Evolutionary conservation across 2,888 invertebrate species (phyloP), one percentile per base, ranked within the genome.

Genomic region (Polyploca ridens): DNA sequence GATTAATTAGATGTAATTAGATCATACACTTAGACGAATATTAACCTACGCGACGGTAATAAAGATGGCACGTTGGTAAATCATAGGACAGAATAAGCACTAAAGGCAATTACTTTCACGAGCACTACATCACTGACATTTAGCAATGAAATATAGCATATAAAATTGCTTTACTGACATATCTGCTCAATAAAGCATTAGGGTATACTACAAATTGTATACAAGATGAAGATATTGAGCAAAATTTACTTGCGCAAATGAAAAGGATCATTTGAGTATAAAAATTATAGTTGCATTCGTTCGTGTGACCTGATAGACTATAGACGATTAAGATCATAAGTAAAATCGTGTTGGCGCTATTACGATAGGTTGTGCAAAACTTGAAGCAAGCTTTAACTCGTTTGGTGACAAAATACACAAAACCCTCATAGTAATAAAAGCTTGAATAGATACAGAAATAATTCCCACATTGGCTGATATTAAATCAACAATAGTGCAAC

Each of bases 261-360:
- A 54, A 54, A 54, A 54, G 54, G 54, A 54, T 54, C 54, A 54
- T 54, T 19, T 11, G 38, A 60, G 59, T 35, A 60, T 8, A 38
- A 60, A 60, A 73, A 67, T 46, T 35, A 65, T 61, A 66, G 65
- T 63, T 62, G 62, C 57, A 62, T 62, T 54, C 35, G 33, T 38
- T 54, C 35, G 33, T 38, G 19, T 19, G 62, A 54, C 57, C 35
- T n/a, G 62, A 65, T 63, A 61, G 79, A 77, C 76, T 70, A 44
- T 33, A 62, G 33, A 7, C 68, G 79, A 76, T 38, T 38, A 38
- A 38, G 59, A 60, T 60, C 11, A 38, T 38, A 38, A 33, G 35
- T n/a, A 59, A 35, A n/a, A 59, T 59, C 59, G 38, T 60, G 59
- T 35, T 33, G 59, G 5, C 59, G 59, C n/a, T 16, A 38, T 38